A percentile compares a stretch with the other conserved stretches of the same genome.
Evolutionary conservation across 2,797 vertebrate genomes (phyloP).

Genomic region (Pangasius djambal): DNA sequence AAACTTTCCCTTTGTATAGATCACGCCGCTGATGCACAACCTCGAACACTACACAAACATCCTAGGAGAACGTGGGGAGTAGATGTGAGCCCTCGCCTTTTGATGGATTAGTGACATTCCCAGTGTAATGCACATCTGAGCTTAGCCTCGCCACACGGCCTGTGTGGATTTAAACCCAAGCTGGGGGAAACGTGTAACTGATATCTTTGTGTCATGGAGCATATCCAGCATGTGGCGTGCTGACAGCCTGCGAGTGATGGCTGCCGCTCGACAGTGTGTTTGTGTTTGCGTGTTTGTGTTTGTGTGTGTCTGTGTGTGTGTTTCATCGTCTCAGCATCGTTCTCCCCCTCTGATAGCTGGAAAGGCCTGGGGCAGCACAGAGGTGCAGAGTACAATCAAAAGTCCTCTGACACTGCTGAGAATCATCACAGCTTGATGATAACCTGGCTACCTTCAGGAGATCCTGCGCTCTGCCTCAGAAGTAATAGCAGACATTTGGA

Average conservation of each 20-base stretch:
- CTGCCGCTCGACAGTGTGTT: conserved; percentile 50
- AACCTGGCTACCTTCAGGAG: conserved; percentile 64
- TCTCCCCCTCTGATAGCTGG: conserved; percentile 63
- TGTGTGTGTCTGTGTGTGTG: conserved; percentile 41
- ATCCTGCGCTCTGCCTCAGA: conserved; percentile 36
- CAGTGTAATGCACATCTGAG: conserved; percentile 70
- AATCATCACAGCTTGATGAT: conserved; percentile 67
- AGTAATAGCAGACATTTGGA: conserved; percentile 38
- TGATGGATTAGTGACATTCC: conserved; percentile 82
- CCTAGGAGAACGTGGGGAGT: conserved; percentile 52
- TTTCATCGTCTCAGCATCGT: conserved; percentile 66
- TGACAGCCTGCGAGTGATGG: conserved; percentile 70
- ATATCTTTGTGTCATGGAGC: conserved; percentile 70
- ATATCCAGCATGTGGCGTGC: conserved; percentile 66
- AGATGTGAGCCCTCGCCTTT: conserved; percentile 55
- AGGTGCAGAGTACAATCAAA: conserved; percentile 79
- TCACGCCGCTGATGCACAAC: conserved; percentile 41
- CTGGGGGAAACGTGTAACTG: conserved; percentile 64
- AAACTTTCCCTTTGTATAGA: conserved; percentile 44
- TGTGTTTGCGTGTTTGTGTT: conserved; percentile 43
- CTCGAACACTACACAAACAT: conserved; percentile 51
- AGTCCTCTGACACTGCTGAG: conserved; percentile 61
- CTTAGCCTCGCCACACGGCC: conserved; percentile 56
- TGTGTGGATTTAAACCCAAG: conserved; percentile 68
- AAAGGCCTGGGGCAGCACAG: conserved; percentile 65